These are phyloP conservation scores for Holothuria glaberrima DNA, from an alignment of 35 echinoderm and acorn worm genomes.

Conservation along the genomic window DNA sequence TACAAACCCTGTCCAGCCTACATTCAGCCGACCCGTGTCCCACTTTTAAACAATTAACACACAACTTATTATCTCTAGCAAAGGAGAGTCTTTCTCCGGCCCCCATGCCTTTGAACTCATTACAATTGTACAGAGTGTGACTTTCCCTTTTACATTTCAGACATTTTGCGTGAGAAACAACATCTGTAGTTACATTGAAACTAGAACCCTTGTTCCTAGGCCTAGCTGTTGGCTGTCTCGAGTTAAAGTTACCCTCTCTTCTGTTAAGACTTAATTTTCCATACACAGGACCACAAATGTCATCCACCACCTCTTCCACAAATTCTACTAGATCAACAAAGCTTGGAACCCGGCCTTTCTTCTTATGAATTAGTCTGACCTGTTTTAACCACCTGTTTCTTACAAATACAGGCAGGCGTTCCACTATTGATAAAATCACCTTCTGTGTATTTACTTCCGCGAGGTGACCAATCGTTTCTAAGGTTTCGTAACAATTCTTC, in stretches of 20 bases:
- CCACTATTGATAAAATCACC: background rate
- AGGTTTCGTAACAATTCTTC: conserved; percentile 33
- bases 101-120: conserved; percentile 21
- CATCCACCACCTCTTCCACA: conserved; percentile 1
- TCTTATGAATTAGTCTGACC: background rate
- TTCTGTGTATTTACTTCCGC: conserved; percentile 28
- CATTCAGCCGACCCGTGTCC: conserved; percentile 53
- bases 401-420: conserved; percentile 22
- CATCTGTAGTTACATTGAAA: conserved; percentile 42
- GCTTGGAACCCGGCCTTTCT: conserved; percentile 2
- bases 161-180: background rate
- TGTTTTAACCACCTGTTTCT: conserved; percentile 34
- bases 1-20: conserved; percentile 22
- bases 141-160: conserved; percentile 20
- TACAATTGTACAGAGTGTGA: conserved; percentile 25
- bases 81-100: conserved; percentile 1
- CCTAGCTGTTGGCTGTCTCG: background rate
- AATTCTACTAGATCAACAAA: conserved; percentile 35
- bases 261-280: background rate
- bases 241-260: background rate
- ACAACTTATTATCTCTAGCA: conserved; percentile 13
- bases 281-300: conserved; percentile 45
- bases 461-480: conserved; percentile 16
- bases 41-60: conserved; percentile 58
- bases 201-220: conserved; percentile 40